Conservation (phyloP, 2,113 vertebrate species). For the Glareola pratincola region DNA sequence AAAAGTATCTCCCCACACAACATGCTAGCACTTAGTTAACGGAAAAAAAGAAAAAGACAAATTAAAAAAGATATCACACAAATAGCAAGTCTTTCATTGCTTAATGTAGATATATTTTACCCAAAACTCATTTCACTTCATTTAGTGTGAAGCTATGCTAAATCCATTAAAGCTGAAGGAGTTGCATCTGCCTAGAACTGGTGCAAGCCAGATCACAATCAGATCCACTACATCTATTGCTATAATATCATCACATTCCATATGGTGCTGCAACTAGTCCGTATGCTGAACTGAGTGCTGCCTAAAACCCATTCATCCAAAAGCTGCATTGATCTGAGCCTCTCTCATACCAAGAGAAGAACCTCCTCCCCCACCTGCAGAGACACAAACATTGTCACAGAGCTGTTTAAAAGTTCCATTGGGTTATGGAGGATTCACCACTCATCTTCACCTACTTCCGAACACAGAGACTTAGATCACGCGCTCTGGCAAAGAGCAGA, state of each 20-base stretch:
- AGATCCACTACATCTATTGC: background rate
- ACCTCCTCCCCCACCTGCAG: rapidly evolving
- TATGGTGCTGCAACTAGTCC: background rate
- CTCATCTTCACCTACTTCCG: background rate
- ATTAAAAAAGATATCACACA: background rate
- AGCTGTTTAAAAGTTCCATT: background rate
- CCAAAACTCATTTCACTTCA: background rate
- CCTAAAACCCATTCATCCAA: background rate
- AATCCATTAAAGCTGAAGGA: constrained; percentile 16
- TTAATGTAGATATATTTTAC: constrained; percentile 7
- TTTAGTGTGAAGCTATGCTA: constrained; percentile 6
- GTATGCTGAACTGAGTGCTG: background rate
- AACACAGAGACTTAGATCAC: background rate
- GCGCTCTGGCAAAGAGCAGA: background rate
- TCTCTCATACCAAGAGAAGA: background rate
- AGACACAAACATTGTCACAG: background rate
- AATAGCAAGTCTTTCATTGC: background rate
- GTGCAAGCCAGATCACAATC: background rate
- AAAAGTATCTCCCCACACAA: constrained; percentile 10
- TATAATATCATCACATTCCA: constrained; percentile 32
- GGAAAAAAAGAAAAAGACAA: background rate
- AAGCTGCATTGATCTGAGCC: background rate
- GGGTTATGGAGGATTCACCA: background rate
- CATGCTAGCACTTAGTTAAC: background rate
- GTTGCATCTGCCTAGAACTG: constrained; percentile 39